phyloP scores from a whole-genome alignment of 2,888 invertebrate genomes.

The Ganaspis brasiliensis region DNA sequence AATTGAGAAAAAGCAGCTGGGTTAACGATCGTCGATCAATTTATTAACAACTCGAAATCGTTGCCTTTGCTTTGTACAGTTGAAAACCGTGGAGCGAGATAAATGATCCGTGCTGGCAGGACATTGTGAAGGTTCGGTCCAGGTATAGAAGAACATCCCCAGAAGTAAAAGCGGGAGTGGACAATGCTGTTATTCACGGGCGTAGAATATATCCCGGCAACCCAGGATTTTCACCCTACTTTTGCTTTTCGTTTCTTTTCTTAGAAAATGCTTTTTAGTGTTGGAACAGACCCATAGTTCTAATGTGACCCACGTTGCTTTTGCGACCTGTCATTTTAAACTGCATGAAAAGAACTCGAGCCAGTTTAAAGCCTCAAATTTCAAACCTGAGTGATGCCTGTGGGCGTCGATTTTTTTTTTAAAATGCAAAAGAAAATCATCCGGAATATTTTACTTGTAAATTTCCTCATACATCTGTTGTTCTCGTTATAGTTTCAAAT shows the following conservation, averaged over 20 bases:
- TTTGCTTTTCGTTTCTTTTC: slow-evolving; percentile 35
- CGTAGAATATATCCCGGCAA: slow-evolving; percentile 14
- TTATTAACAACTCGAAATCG: slow-evolving; percentile 38
- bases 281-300: slow-evolving; percentile 5
- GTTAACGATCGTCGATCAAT: slow-evolving; percentile 41
- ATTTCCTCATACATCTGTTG: no score
- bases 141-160: slow-evolving; percentile 36
- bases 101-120: slow-evolving; percentile 49
- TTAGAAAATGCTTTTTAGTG: slow-evolving; percentile 30
- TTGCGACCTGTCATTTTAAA: slow-evolving; percentile 28
- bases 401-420: slow-evolving; percentile 29
- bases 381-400: neutral
- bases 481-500: no score
- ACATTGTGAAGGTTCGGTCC: slow-evolving; percentile 38
- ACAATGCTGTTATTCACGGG: slow-evolving; percentile 32
- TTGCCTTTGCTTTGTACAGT: slow-evolving; percentile 39
- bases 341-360: neutral
- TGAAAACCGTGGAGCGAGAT: slow-evolving; percentile 55
- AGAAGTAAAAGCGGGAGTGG: slow-evolving; percentile 15
- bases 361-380: neutral
- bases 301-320: slow-evolving; percentile 1
- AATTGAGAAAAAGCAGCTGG: slow-evolving; percentile 23
- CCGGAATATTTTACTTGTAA: no score
- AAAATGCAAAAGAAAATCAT: slow-evolving; percentile 8
- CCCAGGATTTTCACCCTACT: slow-evolving; percentile 30